These are phyloP conservation scores for Lathamus discolor DNA, from an alignment of 2,113 vertebrate genomes.

Conservation along the genomic window DNA sequence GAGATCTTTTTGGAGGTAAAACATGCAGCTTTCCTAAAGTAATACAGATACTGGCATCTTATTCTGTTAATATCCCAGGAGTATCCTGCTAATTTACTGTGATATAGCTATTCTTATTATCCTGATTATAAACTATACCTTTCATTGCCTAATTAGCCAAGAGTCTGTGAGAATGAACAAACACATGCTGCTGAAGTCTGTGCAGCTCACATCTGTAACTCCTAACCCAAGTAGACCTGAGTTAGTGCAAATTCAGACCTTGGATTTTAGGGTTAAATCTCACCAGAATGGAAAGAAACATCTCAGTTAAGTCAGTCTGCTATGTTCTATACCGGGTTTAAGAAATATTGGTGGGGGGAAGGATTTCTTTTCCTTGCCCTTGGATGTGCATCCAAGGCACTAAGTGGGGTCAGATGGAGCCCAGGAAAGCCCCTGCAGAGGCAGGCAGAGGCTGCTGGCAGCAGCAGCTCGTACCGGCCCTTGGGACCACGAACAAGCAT, in stretches of 20 bases:
- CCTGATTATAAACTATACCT: neutral
- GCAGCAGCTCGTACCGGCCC: accelerated
- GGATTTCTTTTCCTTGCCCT: neutral
- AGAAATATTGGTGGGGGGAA: accelerated
- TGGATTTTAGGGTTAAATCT: neutral
- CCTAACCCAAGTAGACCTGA: neutral
- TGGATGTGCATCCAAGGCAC: neutral
- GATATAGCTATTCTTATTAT: neutral
- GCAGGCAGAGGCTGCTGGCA: neutral
- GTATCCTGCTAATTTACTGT: neutral
- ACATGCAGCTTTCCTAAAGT: neutral
- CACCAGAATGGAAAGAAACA: neutral
- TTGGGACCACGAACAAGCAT: neutral
- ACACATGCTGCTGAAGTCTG: neutral
- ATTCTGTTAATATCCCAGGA: neutral
- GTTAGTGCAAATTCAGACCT: neutral
- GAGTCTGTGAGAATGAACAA: neutral
- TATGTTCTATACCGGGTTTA: neutral
- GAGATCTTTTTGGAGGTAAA: neutral
- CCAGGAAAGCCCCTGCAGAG: neutral
- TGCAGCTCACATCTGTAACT: neutral
- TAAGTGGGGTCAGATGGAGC: neutral
- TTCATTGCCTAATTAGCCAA: constrained; percentile 3
- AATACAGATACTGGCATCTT: neutral
- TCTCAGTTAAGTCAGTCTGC: neutral